Evolutionary conservation across 1,140 invertebrate genomes (phyloP).

Genomic region (Pseudomyrmex flavicornis): DNA sequence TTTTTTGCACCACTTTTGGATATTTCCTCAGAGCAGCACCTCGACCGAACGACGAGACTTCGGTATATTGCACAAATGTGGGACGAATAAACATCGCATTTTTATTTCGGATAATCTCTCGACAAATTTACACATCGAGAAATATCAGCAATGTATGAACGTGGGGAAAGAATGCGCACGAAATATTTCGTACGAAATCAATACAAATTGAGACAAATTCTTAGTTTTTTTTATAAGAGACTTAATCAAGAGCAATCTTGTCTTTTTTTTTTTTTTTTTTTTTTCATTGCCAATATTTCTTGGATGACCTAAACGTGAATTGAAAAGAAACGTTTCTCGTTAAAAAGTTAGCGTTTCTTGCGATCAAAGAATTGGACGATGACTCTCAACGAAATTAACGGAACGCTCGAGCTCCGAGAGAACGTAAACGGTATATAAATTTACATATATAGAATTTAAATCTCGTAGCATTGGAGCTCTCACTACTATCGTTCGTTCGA

Average conservation of each 20-base stretch:
- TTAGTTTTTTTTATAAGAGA: too few species aligned
- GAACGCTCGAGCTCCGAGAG: constrained; percentile 15
- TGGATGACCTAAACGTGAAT: constrained; percentile 10
- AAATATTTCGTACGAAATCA: constrained; percentile 4
- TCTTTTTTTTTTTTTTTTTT: background rate
- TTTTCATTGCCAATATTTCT: constrained; percentile 48
- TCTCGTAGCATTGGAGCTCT: constrained; percentile 1
- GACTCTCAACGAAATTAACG: constrained; percentile 31
- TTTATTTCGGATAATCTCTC: constrained; percentile 40
- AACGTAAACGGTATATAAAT: background rate
- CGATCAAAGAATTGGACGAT: constrained; percentile 15
- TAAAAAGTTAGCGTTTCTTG: constrained; percentile 5
- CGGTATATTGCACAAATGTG: constrained; percentile 50
- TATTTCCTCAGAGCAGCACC: constrained; percentile 59
- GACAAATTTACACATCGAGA: constrained; percentile 42
- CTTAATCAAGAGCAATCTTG: constrained; percentile 4
- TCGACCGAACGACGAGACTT: constrained; percentile 38
- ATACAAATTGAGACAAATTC: background rate
- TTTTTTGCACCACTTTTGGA: constrained; percentile 73
- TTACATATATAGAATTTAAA: constrained; percentile 1
- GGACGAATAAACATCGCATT: constrained; percentile 58
- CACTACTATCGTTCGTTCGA: background rate
- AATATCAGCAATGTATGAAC: constrained; percentile 34
- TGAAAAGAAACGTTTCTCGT: constrained; percentile 28
- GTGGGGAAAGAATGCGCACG: background rate